Evolutionary conservation across 1,140 invertebrate genomes (phyloP), one percentile per base, ranked within the genome.

Genomic region (Streblospio benedicti): DNA sequence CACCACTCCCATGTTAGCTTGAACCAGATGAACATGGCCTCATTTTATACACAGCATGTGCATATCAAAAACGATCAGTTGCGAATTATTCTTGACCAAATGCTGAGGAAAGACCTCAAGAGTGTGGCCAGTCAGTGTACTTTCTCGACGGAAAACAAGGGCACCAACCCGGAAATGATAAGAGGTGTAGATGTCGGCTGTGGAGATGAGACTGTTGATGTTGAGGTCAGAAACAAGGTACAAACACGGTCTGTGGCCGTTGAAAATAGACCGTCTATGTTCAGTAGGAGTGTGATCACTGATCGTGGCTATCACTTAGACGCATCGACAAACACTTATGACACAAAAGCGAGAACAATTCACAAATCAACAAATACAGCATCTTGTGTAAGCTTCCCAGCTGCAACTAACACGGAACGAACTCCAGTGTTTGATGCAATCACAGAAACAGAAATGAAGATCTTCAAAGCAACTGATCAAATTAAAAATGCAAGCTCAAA

Each of bases 361-460:
- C 69, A 72, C 54, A 73, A 72, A 49, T 65, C 69, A 2, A 71
- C 68, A 25, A 71, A 71, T 62, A 80, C 77, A 6, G 73, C 76
- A 12, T 62, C 55, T 16, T 60, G 60, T 4, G 38, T 61, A 4
- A 63, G 51, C 12, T 62, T 66, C 27, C 67, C 67, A 45, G 60
- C 65, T n/a, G 43, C 63, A 0, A 72, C 70, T 5, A 73, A 70
- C 59, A 80, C 78, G 5, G 74, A 74, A 18, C 49, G 27, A 23
- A 54, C 31, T 23, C 23, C 27, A 4, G 41, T 32, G 5, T 60
- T 61, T 23, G 61, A 57, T 53, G 59, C 59, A 12, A 55, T 41
- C n/a, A 65, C 59, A 32, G 70, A 72, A 55, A 76, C 73, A 5
- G 75, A 75, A 16, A 18, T 61, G 4, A 63, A 66, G 55, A 65